Percentiles rank a stretch among this genome's conserved stretches.
phyloP scores from a whole-genome alignment of 2,888 invertebrate genomes.

The Tolmerus cingulatus region DNA sequence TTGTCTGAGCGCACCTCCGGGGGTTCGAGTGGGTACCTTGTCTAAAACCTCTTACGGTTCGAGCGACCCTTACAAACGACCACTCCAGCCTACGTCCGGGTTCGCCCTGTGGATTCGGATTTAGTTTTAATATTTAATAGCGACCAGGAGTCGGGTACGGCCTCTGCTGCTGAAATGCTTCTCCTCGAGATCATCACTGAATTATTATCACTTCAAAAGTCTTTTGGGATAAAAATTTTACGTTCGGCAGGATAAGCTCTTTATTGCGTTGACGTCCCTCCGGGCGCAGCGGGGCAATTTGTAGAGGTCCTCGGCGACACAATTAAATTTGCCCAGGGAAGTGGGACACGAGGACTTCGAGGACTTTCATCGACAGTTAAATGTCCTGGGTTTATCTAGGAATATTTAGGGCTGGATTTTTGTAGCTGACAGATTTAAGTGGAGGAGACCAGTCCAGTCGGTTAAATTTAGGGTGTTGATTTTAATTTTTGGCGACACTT shows the following conservation, averaged over 20 bases:
- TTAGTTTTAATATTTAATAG: conserved; percentile 17
- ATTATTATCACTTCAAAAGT: conserved; percentile 4
- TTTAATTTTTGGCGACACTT: not conserved
- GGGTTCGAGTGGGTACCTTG: not conserved
- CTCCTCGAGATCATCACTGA: not conserved
- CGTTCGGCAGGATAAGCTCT: not conserved
- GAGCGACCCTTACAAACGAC: not conserved
- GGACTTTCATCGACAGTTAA: not conserved
- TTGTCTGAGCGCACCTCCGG: not conserved
- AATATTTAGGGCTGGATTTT: not conserved
- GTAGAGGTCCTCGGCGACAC: not conserved
- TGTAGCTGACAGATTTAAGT: not conserved
- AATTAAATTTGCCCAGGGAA: not conserved
- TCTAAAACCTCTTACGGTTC: not conserved
- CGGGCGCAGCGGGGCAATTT: not conserved
- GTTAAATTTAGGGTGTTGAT: not conserved
- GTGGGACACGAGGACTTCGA: not conserved
- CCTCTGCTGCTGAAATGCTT: not conserved
- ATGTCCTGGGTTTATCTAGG: not conserved
- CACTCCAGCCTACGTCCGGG: not conserved
- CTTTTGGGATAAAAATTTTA: conserved; percentile 1
- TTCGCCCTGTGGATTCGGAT: not conserved
- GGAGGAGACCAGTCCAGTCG: not conserved
- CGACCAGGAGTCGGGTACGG: not conserved
- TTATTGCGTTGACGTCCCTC: conserved; percentile 1